These are phyloP conservation scores for Cynodonichthys magdalenae DNA, from an alignment of 2,797 vertebrate species.

Conservation along the genomic window DNA sequence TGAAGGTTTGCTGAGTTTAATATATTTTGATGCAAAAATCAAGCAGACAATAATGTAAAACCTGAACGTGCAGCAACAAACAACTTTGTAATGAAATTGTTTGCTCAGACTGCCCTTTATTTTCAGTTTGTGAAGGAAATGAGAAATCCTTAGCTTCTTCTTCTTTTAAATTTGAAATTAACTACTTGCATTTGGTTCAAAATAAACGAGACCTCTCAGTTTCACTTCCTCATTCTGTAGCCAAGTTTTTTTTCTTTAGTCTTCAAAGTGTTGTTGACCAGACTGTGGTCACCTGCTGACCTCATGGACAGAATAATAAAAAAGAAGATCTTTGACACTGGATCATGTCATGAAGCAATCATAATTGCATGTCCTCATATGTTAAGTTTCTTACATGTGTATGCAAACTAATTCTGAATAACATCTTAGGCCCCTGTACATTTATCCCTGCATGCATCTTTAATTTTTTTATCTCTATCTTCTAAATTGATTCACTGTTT, in stretches of 20 bases:
- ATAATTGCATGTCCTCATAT: too few relatives aligned
- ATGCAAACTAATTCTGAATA: too few relatives aligned
- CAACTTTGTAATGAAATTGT: constrained; percentile 8
- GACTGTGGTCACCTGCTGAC: constrained; percentile 24
- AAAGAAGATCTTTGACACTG: constrained; percentile 6
- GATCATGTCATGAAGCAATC: constrained; percentile 38
- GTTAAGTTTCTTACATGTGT: too few relatives aligned
- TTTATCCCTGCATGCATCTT: background rate
- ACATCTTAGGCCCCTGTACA: too few relatives aligned
- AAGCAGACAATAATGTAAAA: background rate
- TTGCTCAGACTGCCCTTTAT: constrained; percentile 24
- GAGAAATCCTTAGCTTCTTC: constrained; percentile 10
- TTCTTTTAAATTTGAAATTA: constrained; percentile 5
- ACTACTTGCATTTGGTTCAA: constrained; percentile 15
- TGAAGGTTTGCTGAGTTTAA: background rate
- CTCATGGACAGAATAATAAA: constrained; percentile 4
- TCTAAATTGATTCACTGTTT: background rate
- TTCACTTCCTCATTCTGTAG: constrained; percentile 21
- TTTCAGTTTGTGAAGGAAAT: constrained; percentile 18
- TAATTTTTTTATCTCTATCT: constrained; percentile 2
- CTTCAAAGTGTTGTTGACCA: constrained; percentile 1
- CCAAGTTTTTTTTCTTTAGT: background rate
- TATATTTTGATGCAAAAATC: background rate
- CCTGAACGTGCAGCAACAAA: too few relatives aligned
- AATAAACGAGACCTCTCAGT: constrained; percentile 31